phyloP scores from a whole-genome alignment of 37 sponge, comb jelly and placozoan species.

The Crambe crambe region DNA sequence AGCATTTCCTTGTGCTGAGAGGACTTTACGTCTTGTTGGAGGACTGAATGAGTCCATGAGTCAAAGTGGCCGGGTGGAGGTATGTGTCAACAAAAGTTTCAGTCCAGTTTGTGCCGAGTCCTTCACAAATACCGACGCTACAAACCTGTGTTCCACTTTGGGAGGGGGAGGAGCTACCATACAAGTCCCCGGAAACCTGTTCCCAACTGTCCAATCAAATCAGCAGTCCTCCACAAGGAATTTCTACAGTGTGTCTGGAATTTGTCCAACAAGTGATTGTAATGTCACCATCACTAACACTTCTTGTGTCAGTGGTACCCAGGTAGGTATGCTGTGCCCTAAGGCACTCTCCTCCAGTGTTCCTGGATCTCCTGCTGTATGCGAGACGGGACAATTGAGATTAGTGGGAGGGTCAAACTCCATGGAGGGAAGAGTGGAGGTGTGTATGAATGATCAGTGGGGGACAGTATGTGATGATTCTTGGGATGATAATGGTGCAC shows the following conservation, averaged over 20 bases:
- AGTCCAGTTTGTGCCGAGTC: slow-evolving; percentile 31
- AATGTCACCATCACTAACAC: background rate
- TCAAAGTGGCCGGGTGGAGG: slow-evolving; percentile 28
- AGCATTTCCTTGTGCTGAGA: slow-evolving; percentile 16
- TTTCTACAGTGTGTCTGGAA: background rate
- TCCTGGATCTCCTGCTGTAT: background rate
- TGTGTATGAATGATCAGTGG: slow-evolving; percentile 39
- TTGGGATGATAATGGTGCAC: slow-evolving; percentile 10
- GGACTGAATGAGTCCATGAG: background rate
- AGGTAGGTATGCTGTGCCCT: slow-evolving; percentile 20
- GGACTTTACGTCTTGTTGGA: background rate
- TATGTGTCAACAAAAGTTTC: slow-evolving; percentile 28
- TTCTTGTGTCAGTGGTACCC: background rate
- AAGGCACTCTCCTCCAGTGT: background rate
- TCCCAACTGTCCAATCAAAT: background rate
- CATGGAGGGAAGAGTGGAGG: slow-evolving; percentile 20
- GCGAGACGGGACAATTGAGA: slow-evolving; percentile 6
- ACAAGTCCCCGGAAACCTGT: background rate
- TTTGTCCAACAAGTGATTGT: background rate
- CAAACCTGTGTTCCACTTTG: background rate
- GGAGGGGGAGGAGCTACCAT: background rate
- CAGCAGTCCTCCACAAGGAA: background rate
- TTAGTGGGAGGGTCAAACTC: background rate
- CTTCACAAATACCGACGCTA: slow-evolving; percentile 12
- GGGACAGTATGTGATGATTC: slow-evolving; percentile 51